Percentiles rank a stretch among this genome's conserved stretches.
These are phyloP conservation scores for Columba janthina DNA, from an alignment of 2,113 vertebrate genomes.

Conservation along the genomic window DNA sequence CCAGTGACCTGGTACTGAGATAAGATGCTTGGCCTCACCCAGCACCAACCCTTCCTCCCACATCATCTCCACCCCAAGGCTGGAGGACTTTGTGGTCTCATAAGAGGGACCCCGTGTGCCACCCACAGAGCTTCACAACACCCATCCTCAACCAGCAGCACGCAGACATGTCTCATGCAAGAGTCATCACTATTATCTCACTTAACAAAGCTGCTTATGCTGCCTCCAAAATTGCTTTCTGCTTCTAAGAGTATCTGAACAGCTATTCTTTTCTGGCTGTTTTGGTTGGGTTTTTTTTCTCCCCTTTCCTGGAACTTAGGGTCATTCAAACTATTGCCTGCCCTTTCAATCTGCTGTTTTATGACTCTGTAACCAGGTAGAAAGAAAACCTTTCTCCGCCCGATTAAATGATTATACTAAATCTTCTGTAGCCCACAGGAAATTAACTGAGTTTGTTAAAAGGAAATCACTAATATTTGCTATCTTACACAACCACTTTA, in stretches of 20 bases:
- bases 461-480: slow-evolving; percentile 14
- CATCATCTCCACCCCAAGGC: not conserved
- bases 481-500: slow-evolving; percentile 1
- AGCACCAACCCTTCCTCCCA: not conserved
- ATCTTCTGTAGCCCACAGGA: slow-evolving; percentile 4
- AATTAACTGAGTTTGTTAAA: slow-evolving; percentile 18
- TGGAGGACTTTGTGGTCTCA: not conserved
- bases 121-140: not conserved
- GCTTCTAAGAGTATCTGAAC: not conserved
- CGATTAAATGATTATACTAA: not conserved
- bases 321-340: not conserved
- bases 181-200: not conserved
- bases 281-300: no score
- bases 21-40: not conserved
- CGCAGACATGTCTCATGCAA: rapidly evolving
- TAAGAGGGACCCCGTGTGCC: not conserved
- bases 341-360: not conserved
- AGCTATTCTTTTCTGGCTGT: not conserved
- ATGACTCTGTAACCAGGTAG: not conserved
- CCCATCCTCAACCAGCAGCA: not conserved
- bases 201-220: not conserved
- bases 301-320: not conserved
- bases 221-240: not conserved
- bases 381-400: not conserved
- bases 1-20: not conserved